A percentile compares a stretch with the other conserved stretches of the same genome.
These are phyloP conservation scores for Liasis olivaceus DNA, from an alignment of 2,797 vertebrate genomes.

Conservation along the genomic window DNA sequence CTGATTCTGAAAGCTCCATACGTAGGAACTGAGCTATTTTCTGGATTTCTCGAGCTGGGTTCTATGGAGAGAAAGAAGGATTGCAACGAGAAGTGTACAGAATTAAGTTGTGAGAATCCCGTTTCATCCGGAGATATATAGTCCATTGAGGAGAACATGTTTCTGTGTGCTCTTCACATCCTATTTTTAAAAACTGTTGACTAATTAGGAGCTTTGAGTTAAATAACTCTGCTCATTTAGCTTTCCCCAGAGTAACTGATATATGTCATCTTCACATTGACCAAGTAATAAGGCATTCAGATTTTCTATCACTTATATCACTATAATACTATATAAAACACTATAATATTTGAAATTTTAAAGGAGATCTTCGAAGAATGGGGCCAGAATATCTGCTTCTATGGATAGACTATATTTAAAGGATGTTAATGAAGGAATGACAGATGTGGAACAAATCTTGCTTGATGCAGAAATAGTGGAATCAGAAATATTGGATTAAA, in stretches of 20 bases:
- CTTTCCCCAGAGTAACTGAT: not conserved
- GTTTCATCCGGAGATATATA: not conserved
- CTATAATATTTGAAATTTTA: too few relatives aligned
- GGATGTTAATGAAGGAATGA: too few relatives aligned
- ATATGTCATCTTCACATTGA: not conserved
- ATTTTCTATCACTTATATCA: not conserved
- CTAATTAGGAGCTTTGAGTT: not conserved
- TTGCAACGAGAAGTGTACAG: too few relatives aligned
- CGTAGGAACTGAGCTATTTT: conserved; percentile 40
- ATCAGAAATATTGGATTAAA: too few relatives aligned
- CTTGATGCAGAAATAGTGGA: too few relatives aligned
- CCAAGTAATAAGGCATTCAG: not conserved
- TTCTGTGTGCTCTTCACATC: not conserved
- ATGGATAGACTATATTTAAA: too few relatives aligned
- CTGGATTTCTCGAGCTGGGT: conserved; percentile 29
- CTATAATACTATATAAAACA: too few relatives aligned
- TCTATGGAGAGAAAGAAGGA: conserved; percentile 11
- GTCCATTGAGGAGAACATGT: not conserved
- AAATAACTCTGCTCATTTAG: not conserved
- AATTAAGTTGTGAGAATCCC: not conserved
- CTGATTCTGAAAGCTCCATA: conserved; percentile 9
- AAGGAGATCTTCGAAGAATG: too few relatives aligned
- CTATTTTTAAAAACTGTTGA: not conserved
- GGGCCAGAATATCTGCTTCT: too few relatives aligned
- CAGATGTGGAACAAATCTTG: too few relatives aligned